Evolutionary conservation across 1,140 invertebrate genomes (phyloP).

Genomic region (Papilio aristodemus): DNA sequence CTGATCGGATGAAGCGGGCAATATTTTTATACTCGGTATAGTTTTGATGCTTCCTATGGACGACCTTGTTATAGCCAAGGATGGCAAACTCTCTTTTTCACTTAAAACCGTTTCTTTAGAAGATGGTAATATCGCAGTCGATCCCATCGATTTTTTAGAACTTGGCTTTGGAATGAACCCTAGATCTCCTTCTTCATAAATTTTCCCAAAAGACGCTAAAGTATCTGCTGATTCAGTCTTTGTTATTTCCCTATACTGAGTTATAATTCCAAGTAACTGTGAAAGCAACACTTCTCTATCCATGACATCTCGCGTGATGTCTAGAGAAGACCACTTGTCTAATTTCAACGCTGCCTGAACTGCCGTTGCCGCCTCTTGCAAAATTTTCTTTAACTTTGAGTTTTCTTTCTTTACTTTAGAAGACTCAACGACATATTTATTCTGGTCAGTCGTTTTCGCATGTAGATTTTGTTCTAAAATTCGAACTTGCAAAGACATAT

Average conservation of each 20-base stretch:
- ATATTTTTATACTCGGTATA: conserved; percentile 62
- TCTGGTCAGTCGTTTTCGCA: conserved; percentile 74
- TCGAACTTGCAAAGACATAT: conserved; percentile 75
- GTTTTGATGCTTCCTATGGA: conserved; percentile 63
- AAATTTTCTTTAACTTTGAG: conserved; percentile 78
- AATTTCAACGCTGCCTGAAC: conserved; percentile 82
- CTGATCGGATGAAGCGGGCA: conserved; percentile 49
- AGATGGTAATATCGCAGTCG: conserved; percentile 35
- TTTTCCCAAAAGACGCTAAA: conserved; percentile 64
- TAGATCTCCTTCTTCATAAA: conserved; percentile 81
- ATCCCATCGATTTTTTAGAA: conserved; percentile 49
- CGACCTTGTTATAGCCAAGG: conserved; percentile 43
- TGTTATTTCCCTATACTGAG: conserved; percentile 65
- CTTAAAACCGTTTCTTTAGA: conserved; percentile 49
- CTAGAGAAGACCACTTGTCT: conserved; percentile 65
- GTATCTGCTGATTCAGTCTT: conserved; percentile 68
- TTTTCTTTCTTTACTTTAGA: conserved; percentile 79
- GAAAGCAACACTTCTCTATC: conserved; percentile 80
- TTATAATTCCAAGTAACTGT: conserved; percentile 78
- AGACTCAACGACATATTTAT: conserved; percentile 72
- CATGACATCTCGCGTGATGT: conserved; percentile 68
- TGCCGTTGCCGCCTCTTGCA: conserved; percentile 81
- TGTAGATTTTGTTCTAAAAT: conserved; percentile 83
- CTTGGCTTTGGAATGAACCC: conserved; percentile 77
- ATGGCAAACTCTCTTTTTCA: conserved; percentile 42